Conservation (phyloP, 1,140 invertebrate genomes). For the Parapsyche elsis region DNA sequence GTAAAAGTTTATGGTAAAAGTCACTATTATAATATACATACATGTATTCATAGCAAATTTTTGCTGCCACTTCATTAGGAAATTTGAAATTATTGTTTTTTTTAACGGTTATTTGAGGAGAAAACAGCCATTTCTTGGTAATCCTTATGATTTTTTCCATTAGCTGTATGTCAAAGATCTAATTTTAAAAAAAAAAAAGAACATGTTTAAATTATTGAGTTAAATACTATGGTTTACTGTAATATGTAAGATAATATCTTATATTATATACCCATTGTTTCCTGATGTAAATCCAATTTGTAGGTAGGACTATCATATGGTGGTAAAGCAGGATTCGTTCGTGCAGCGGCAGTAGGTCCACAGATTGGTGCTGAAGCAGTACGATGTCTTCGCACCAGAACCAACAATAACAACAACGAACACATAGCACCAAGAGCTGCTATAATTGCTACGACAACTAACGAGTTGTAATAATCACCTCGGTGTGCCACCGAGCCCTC, state of each 20-base stretch:
- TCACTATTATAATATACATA: no score
- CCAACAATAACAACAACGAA: conserved; percentile 81
- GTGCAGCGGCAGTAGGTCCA: conserved; percentile 64
- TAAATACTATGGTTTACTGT: not conserved
- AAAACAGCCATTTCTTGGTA: conserved; percentile 52
- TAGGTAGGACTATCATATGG: conserved; percentile 95
- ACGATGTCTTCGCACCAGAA: conserved; percentile 80
- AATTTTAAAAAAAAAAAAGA: conserved; percentile 26
- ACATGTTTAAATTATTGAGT: conserved; percentile 12
- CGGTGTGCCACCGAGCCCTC: conserved; percentile 65
- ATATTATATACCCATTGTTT: conserved; percentile 79
- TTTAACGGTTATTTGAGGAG: conserved; percentile 32
- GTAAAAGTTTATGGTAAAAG: no score
- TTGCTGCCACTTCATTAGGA: not conserved
- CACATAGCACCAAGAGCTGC: conserved; percentile 85
- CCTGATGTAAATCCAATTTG: conserved; percentile 92
- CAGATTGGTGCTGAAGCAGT: conserved; percentile 76
- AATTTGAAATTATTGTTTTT: not conserved
- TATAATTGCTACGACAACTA: conserved; percentile 88
- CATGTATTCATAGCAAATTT: not conserved
- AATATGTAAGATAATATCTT: not conserved
- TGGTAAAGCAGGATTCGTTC: conserved; percentile 73
- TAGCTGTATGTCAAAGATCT: conserved; percentile 53
- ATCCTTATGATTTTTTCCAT: conserved; percentile 36
- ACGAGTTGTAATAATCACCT: conserved; percentile 85